These are phyloP conservation scores for Xylocopa sonorina DNA, from an alignment of 1,140 invertebrate genomes.

Conservation along the genomic window DNA sequence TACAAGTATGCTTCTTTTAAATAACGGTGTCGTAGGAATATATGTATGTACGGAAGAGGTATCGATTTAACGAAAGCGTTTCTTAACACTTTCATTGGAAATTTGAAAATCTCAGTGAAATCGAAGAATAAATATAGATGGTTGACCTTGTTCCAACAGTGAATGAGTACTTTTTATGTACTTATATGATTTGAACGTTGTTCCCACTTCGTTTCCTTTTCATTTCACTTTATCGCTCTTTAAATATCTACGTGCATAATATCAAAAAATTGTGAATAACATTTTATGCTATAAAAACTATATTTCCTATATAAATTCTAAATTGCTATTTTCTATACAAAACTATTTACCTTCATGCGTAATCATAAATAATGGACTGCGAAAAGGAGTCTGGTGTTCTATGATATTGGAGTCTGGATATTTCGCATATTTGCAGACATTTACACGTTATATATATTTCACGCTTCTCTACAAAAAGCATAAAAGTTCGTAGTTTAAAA, in stretches of 20 bases:
- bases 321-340: neutral
- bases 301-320: too few species aligned
- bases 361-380: too few species aligned
- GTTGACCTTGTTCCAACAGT: neutral
- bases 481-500: too few species aligned
- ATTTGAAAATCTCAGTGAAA: neutral
- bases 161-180: neutral
- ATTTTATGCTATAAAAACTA: neutral
- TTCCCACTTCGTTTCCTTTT: neutral
- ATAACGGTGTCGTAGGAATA: conserved; percentile 27
- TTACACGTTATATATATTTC: too few species aligned
- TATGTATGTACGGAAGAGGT: conserved; percentile 31
- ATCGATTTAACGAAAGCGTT: conserved; percentile 14
- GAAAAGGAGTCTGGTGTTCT: too few species aligned
- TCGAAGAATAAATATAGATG: neutral
- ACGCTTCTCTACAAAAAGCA: too few species aligned
- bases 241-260: neutral
- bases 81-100: neutral
- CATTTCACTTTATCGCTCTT: neutral
- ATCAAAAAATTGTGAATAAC: neutral
- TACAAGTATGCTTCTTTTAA: conserved; percentile 12
- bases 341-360: neutral
- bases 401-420: too few species aligned
- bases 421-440: too few species aligned
- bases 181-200: neutral